These are phyloP conservation scores for Temnothorax unifasciatus DNA, from an alignment of 2,888 invertebrate genomes.

Conservation along the genomic window DNA sequence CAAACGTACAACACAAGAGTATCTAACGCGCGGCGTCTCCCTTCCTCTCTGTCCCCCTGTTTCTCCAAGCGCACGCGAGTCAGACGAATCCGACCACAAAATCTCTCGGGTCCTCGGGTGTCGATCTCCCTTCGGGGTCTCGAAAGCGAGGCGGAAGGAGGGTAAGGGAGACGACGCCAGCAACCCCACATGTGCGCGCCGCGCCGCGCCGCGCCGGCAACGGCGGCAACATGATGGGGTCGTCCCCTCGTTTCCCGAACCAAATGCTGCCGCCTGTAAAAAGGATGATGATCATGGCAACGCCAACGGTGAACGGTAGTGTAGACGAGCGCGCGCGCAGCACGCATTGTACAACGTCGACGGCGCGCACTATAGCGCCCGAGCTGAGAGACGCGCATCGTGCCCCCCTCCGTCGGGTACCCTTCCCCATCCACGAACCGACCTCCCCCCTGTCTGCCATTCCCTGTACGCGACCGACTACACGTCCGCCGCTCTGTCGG, in stretches of 20 bases:
- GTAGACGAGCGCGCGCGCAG: not conserved
- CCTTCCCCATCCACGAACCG: conserved; percentile 36
- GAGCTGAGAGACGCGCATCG: not conserved
- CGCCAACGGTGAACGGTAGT: conserved; percentile 3
- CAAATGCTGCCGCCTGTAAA: conserved; percentile 26
- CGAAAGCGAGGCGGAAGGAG: not conserved
- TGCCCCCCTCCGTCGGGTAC: not conserved
- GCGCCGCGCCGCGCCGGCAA: not conserved
- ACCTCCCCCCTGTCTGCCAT: not conserved
- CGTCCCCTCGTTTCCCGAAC: conserved; percentile 18
- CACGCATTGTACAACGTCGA: not conserved
- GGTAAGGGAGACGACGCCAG: not conserved
- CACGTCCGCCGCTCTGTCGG: conserved; percentile 55
- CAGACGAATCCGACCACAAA: not conserved
- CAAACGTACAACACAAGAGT: not conserved
- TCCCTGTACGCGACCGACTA: not conserved
- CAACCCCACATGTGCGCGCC: not conserved
- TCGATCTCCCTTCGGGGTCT: not conserved
- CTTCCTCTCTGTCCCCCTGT: no score
- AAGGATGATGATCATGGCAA: conserved; percentile 25
- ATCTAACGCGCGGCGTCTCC: not conserved
- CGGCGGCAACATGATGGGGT: not conserved
- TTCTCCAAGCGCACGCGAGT: not conserved
- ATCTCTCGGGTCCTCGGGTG: conserved; percentile 1
- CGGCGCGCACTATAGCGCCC: conserved; percentile 23